A percentile compares a stretch with the other conserved stretches of the same genome.
These are phyloP conservation scores for Morone chrysops DNA, from an alignment of 2,113 vertebrate genomes.

Conservation along the genomic window DNA sequence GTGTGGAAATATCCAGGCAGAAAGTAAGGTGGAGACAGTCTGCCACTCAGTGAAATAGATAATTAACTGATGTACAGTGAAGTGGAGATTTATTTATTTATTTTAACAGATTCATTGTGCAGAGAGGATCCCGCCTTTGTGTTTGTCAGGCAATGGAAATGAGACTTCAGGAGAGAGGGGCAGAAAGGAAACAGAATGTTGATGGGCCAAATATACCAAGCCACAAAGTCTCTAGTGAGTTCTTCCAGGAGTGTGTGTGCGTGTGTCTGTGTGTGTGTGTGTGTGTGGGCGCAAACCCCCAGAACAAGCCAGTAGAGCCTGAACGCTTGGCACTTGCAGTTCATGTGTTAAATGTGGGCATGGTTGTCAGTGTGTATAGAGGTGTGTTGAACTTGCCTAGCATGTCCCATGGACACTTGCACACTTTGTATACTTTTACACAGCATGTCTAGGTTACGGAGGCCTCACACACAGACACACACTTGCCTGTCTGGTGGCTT, in stretches of 20 bases:
- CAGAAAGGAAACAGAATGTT: constrained; percentile 72
- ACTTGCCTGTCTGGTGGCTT: constrained; percentile 26
- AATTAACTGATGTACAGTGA: constrained; percentile 76
- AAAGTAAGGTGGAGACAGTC: constrained; percentile 66
- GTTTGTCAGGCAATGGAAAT: constrained; percentile 78
- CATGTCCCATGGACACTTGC: constrained; percentile 76
- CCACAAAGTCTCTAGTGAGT: constrained; percentile 64
- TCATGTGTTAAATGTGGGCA: constrained; percentile 82
- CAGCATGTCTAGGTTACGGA: constrained; percentile 62
- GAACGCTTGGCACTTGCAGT: constrained; percentile 77
- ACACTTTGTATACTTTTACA: constrained; percentile 80
- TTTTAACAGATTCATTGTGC: constrained; percentile 62
- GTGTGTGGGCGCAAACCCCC: constrained; percentile 43
- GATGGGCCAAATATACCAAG: constrained; percentile 78
- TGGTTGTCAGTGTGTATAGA: constrained; percentile 80
- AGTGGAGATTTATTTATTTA: constrained; percentile 69
- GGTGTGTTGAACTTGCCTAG: constrained; percentile 79
- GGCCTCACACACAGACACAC: constrained; percentile 43
- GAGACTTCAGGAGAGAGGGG: constrained; percentile 72
- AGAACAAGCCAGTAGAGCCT: constrained; percentile 76
- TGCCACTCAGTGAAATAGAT: constrained; percentile 81
- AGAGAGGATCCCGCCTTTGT: constrained; percentile 59
- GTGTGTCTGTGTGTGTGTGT: constrained; percentile 31
- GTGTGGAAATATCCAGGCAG: constrained; percentile 50
- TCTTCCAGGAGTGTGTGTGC: constrained; percentile 46